A percentile compares a stretch with the other conserved stretches of the same genome.
These are phyloP conservation scores for Characodon lateralis DNA, from an alignment of 2,797 vertebrate species.

Conservation along the genomic window DNA sequence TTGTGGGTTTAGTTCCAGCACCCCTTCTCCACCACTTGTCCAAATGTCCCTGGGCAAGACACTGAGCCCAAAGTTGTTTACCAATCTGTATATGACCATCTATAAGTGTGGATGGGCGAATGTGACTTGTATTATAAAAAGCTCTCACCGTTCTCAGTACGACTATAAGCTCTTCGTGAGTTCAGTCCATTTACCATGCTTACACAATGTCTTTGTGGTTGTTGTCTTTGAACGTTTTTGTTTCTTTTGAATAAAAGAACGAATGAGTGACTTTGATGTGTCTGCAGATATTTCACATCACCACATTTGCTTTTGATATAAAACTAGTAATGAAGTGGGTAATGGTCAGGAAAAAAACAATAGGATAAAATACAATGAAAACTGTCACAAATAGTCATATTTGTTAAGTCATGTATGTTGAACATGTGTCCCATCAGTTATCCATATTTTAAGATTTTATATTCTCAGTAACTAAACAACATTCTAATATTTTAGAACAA, in stretches of 20 bases:
- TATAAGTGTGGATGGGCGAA: background rate
- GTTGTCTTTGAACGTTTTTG: constrained; percentile 2
- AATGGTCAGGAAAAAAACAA: constrained; percentile 33
- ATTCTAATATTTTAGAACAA: background rate
- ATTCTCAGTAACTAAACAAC: background rate
- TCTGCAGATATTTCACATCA: background rate
- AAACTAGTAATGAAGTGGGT: background rate
- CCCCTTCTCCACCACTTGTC: background rate
- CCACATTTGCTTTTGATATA: background rate
- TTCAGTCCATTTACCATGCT: background rate
- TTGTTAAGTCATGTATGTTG: background rate
- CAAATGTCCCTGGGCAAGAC: background rate
- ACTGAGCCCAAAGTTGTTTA: background rate
- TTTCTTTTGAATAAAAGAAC: constrained; percentile 6
- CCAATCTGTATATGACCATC: background rate
- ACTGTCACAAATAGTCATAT: background rate
- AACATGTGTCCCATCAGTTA: background rate
- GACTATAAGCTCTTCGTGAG: background rate
- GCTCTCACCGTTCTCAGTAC: background rate
- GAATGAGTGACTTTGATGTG: constrained; percentile 2
- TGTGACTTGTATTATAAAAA: background rate
- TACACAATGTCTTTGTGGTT: background rate
- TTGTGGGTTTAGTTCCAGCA: background rate
- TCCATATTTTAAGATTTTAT: background rate
- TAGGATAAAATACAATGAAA: background rate